A percentile compares a stretch with the other conserved stretches of the same genome.
These are phyloP conservation scores for Muscicapa adusta DNA, from an alignment of 2,113 vertebrate species.

Conservation along the genomic window DNA sequence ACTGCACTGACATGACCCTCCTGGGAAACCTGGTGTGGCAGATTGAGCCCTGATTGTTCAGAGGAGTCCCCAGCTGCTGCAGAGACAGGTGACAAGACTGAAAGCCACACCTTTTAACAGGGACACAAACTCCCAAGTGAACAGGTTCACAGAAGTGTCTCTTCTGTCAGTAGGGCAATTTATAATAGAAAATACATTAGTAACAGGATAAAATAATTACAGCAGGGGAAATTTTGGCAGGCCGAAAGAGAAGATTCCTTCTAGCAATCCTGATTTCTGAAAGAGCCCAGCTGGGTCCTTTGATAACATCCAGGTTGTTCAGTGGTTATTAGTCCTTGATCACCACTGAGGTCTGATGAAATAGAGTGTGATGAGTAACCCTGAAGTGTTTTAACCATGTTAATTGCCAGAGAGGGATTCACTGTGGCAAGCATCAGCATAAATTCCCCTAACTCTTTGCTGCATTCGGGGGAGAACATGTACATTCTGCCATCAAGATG, in stretches of 20 bases:
- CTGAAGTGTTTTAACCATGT: background rate
- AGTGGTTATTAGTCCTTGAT: background rate
- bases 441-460: background rate
- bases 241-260: background rate
- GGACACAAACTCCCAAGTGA: background rate
- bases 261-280: background rate
- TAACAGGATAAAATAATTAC: background rate
- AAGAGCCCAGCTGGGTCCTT: background rate
- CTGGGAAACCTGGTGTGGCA: background rate
- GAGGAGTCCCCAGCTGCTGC: background rate
- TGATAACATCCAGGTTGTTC: background rate
- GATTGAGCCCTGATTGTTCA: background rate
- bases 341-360: background rate
- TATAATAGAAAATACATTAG: background rate
- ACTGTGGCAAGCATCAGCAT: background rate
- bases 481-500: background rate
- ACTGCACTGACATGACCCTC: background rate
- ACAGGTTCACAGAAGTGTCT: background rate
- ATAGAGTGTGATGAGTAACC: background rate
- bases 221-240: background rate
- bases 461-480: background rate
- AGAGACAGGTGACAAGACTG: background rate
- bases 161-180: background rate
- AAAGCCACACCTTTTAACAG: background rate
- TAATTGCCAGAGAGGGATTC: background rate